Evolutionary conservation across 1,140 invertebrate genomes (phyloP), one percentile per base, ranked within the genome.

Genomic region (Steinernema feltiae): DNA sequence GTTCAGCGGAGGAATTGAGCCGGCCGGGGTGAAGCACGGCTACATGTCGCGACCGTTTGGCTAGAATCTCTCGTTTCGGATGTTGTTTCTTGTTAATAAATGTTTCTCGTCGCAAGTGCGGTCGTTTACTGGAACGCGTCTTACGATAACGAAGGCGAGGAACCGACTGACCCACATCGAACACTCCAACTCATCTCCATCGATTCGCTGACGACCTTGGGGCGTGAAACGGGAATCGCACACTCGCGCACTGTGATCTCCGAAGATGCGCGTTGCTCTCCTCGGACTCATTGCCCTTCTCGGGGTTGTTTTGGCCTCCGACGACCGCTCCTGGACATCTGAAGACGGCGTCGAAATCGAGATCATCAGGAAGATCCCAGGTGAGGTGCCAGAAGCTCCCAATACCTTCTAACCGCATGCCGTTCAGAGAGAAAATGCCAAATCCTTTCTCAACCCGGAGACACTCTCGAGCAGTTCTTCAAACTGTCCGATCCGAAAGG

Each of bases 261-360:
- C 53, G 53, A 63, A 63, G 53, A 63, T 63, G 53, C 53, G 53
- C 53, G 53, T 63, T 3, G 12, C 24, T 12, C 53, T 63, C 24
- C 24, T 63, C 15, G 53, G 12, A 21, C 53, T 63, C 24, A 15
- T 63, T 21, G 12, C 24, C 24, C 24, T 63, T 21, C 53, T 63
- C 7, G 53, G 53, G 3, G 1, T 78, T n/a, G 71, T 18, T 21
- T 35, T 27, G 76, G 48, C 80, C 31, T 75, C 76, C 0, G 82
- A 80, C 15, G 78, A 85, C 30, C 63, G 84, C n/a, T 77, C 80
- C 31, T 85, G 84, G 84, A 78, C 75, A 7, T 82, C 85, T n/a
- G 84, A 85, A n/a, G 85, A 85, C n/a, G 84, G 85, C 0, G 76
- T 87, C n/a, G 77, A 83, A 41, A 78, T 85, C 41, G 84, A 85